Evolutionary conservation across 2,113 vertebrate species (phyloP), one percentile per base, ranked within the genome.

Genomic region (Grantiella picta): DNA sequence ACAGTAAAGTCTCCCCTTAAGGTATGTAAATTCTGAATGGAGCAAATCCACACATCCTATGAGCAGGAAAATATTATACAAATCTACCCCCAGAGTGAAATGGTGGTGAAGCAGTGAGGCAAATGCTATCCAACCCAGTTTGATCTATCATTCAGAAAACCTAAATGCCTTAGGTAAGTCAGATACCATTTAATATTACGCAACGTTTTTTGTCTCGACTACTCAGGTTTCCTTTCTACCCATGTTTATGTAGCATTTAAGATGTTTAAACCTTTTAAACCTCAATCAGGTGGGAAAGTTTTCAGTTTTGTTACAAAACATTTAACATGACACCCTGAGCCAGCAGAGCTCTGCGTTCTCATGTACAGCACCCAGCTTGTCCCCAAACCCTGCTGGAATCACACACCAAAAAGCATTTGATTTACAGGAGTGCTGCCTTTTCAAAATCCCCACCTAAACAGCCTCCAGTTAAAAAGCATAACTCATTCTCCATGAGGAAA

Each of bases 11-110:
- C 79, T 45, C 80, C 16, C 21, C 9, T 49, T 36, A 44, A 54
- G 31, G 29, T 9, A 38, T 10, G 22, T 47, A 29, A 71, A 56
- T 33, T 75, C 54, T 60, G 60, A 69, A 19, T 6, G 4, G 68
- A 84, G 15, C 38, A 31, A 64, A 31, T 3, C 24, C 0, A 0
- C 13, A 10, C 35, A 24, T 29, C 10, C 36, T 47, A 2, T 4
- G 22, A 77, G 53, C 27, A 45, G 69, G 49, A 2, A 86, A 68
- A 35, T 25, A 29, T 33, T 56, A 4, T 1, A 54, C n/a, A 63
- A 40, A 70, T 18, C 12, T 40, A 42, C 15, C 42, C 42, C 13
- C 11, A 7, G 28, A 42, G 45, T 50, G 42, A 61, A 82, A 44
- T 7, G 11, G 3, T 18, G 22, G 36, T 33, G 77, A 33, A 52